Percentiles rank a stretch among this genome's conserved stretches.
Conservation (phyloP, 2,797 vertebrate genomes). For the Crossoptilon crossoptilon region DNA sequence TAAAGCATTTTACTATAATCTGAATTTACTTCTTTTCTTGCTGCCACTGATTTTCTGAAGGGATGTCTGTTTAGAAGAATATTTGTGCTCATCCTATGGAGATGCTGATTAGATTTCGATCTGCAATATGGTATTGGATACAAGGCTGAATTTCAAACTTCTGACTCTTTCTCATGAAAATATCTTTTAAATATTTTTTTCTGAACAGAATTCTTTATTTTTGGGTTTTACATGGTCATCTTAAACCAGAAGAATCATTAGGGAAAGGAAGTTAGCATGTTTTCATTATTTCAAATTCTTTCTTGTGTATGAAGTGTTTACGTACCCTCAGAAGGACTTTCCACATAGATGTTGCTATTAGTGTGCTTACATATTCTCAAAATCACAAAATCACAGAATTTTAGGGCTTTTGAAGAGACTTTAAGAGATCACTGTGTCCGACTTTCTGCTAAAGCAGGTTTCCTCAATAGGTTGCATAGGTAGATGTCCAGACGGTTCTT, state of each 20-base stretch:
- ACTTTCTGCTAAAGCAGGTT: no score
- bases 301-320: neutral
- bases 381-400: neutral
- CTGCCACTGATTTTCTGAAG: neutral
- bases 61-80: neutral
- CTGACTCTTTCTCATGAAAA: neutral
- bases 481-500: no score
- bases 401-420: no score
- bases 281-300: neutral
- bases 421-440: no score
- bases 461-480: no score
- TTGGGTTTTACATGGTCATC: neutral
- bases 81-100: neutral
- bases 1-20: neutral
- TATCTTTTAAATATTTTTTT: neutral
- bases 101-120: neutral
- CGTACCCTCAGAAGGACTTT: neutral
- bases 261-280: neutral
- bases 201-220: neutral
- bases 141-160: neutral
- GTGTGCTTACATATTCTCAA: neutral
- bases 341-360: neutral
- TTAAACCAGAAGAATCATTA: neutral
- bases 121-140: neutral
- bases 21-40: neutral